Evolutionary conservation across 2,113 vertebrate species (phyloP).

Genomic region (Nothoprocta pentlandii): DNA sequence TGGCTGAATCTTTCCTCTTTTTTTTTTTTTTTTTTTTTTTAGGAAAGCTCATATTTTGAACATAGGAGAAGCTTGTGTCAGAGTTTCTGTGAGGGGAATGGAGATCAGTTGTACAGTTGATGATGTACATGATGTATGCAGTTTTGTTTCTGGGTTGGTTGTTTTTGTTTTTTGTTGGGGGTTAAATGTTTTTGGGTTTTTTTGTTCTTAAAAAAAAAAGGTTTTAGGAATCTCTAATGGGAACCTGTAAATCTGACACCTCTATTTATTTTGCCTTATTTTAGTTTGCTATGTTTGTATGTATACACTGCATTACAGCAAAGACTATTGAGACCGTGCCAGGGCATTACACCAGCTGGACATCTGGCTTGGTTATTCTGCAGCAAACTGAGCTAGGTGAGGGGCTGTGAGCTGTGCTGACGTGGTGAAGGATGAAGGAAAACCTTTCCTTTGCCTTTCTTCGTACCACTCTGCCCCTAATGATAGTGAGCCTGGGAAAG

Average conservation of each 20-base stretch:
- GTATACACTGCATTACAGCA: constrained; percentile 85
- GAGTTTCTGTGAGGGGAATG: constrained; percentile 18
- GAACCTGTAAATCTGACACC: constrained; percentile 88
- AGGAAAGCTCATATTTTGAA: constrained; percentile 7
- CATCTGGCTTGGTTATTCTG: not conserved
- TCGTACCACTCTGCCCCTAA: not conserved
- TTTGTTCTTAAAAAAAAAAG: not conserved
- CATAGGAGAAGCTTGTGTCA: constrained; percentile 10
- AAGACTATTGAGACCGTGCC: constrained; percentile 76
- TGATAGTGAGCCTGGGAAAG: not conserved
- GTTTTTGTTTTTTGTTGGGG: constrained; percentile 62
- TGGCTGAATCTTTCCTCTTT: constrained; percentile 26
- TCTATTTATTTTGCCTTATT: constrained; percentile 94
- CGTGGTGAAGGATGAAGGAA: not conserved
- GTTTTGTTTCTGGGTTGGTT: constrained; percentile 77
- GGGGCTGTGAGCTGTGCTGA: not conserved
- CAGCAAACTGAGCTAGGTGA: not conserved
- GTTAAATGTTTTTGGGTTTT: not conserved
- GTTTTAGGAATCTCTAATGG: constrained; percentile 82
- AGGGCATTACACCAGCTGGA: constrained; percentile 59
- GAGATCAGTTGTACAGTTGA: constrained; percentile 80
- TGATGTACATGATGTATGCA: constrained; percentile 85
- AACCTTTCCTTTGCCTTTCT: not conserved
- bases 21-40: not conserved
- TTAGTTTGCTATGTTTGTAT: constrained; percentile 90